These are phyloP conservation scores for Tyto alba DNA, from an alignment of 2,113 vertebrate species.

Conservation along the genomic window DNA sequence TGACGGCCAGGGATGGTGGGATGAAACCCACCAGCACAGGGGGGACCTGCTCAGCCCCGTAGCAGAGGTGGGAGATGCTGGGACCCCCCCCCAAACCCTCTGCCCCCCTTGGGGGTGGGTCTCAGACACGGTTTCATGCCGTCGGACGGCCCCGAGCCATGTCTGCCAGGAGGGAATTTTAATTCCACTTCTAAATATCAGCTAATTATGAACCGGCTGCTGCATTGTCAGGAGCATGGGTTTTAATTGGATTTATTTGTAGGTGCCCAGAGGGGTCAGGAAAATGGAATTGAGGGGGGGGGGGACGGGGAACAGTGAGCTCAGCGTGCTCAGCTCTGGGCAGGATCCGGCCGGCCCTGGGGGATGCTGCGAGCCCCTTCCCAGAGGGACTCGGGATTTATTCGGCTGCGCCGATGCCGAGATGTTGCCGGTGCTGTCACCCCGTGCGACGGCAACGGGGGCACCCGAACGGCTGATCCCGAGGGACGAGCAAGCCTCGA, in stretches of 20 bases:
- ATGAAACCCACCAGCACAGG: not conserved
- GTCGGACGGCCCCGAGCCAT: not conserved
- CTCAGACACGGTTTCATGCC: accelerated
- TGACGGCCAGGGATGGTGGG: not conserved
- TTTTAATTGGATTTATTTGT: not conserved
- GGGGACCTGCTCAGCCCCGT: not conserved
- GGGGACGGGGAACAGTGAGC: no score
- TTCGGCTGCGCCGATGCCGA: not conserved
- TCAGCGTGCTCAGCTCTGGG: not conserved
- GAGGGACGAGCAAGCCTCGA: not conserved
- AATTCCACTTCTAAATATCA: not conserved
- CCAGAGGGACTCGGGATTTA: not conserved
- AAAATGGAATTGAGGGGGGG: not conserved
- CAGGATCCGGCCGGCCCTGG: not conserved
- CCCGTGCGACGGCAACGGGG: accelerated
- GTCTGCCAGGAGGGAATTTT: not conserved
- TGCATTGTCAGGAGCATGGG: accelerated
- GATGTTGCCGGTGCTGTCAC: not conserved
- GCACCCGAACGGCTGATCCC: accelerated
- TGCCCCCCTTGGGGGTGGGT: no score
- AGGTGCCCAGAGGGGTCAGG: not conserved
- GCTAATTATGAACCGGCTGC: not conserved
- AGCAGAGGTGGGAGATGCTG: not conserved
- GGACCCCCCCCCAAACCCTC: no score
- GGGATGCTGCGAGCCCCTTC: not conserved